phyloP scores from a whole-genome alignment of 1,140 invertebrate genomes.

The Holotrichia oblita region DNA sequence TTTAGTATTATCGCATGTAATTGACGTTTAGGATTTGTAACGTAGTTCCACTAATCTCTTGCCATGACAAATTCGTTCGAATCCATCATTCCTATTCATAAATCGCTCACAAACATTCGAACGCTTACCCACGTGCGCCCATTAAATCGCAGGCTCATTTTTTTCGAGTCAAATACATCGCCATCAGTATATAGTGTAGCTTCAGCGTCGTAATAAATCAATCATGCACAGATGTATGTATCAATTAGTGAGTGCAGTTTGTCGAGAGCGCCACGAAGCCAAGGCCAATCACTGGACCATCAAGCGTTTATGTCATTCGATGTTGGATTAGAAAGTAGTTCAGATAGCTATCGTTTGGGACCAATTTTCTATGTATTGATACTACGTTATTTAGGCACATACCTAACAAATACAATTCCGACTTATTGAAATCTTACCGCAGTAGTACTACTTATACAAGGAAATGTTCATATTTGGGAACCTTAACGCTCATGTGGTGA shows the following conservation, averaged over 20 bases:
- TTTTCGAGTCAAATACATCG: conserved; percentile 15
- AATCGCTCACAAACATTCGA: conserved; percentile 20
- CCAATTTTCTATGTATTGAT: not conserved
- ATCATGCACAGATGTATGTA: conserved; percentile 33
- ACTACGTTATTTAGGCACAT: not conserved
- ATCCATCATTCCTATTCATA: conserved; percentile 1
- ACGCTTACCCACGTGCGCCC: not conserved
- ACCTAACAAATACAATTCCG: not conserved
- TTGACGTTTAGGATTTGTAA: not conserved
- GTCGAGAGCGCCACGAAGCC: not conserved
- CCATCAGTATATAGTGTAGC: not conserved
- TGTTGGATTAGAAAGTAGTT: conserved; percentile 27
- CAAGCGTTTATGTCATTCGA: conserved; percentile 15
- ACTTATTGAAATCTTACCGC: conserved; percentile 1
- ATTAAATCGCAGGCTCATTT: conserved; percentile 5
- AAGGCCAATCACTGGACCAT: conserved; percentile 19
- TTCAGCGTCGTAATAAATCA: conserved; percentile 9
- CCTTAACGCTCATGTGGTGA: too few relatives aligned
- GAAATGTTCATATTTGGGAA: too few relatives aligned
- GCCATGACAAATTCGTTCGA: not conserved
- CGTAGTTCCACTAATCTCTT: not conserved
- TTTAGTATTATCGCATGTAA: not conserved
- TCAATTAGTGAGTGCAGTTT: conserved; percentile 32
- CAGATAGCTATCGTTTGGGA: not conserved
- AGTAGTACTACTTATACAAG: not conserved